phyloP scores from a whole-genome alignment of 1,140 invertebrate genomes.

The Procambarus clarkii region DNA sequence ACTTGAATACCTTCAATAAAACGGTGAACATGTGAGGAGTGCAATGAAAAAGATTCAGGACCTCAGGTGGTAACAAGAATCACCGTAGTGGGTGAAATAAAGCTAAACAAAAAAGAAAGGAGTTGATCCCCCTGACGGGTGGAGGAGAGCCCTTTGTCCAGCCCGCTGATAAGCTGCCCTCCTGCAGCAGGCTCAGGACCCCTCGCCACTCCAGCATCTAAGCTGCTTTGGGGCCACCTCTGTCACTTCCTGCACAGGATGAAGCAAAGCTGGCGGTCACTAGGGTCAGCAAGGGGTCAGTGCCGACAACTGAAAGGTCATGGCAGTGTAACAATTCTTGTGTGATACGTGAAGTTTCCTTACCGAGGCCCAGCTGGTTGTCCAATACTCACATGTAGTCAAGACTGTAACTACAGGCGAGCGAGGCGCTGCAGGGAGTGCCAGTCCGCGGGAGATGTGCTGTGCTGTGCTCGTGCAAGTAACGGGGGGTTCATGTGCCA shows the following conservation, averaged over 20 bases:
- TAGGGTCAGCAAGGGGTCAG: slow-evolving; percentile 18
- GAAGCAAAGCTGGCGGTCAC: neutral
- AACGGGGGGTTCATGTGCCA: neutral
- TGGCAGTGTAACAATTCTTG: neutral
- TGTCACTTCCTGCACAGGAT: slow-evolving; percentile 35
- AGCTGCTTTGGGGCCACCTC: slow-evolving; percentile 44
- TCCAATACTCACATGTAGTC: no score
- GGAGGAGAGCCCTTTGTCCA: slow-evolving; percentile 35
- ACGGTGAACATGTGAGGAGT: no score
- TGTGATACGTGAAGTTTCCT: no score
- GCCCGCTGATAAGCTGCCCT: slow-evolving; percentile 44
- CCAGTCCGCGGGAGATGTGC: neutral
- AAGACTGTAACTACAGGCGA: neutral
- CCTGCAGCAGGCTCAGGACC: slow-evolving; percentile 39
- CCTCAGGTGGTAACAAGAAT: neutral
- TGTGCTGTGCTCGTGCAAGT: neutral
- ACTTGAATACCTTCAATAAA: no score
- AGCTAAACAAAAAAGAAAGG: neutral
- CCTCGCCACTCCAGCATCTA: slow-evolving; percentile 33
- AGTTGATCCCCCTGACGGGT: slow-evolving; percentile 33
- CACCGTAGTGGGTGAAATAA: slow-evolving; percentile 11
- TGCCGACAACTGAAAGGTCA: neutral
- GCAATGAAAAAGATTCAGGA: no score
- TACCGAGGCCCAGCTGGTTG: no score
- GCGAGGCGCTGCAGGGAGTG: no score